Conservation (phyloP, 1,140 invertebrate species). For the Arion vulgaris region DNA sequence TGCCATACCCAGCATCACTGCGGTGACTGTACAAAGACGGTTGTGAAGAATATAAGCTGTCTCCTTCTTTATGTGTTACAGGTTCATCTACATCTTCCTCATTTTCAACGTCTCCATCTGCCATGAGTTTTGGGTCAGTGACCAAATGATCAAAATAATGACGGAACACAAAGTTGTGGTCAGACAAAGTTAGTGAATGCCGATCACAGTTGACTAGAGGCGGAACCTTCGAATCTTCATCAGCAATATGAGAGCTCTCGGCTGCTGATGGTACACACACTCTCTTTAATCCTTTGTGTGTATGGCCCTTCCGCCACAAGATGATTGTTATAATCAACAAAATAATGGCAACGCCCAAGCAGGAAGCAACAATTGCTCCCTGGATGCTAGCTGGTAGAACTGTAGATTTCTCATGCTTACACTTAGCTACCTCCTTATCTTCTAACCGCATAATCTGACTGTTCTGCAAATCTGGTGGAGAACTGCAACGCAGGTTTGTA, state of each 20-base stretch:
- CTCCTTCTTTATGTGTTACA: constrained; percentile 25
- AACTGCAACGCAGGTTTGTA: constrained; percentile 39
- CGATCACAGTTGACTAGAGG: constrained; percentile 52
- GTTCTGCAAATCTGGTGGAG: neutral
- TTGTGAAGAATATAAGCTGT: constrained; percentile 51
- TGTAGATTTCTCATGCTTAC: neutral
- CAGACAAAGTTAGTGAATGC: constrained; percentile 58
- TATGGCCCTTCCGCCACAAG: constrained; percentile 43
- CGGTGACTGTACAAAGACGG: constrained; percentile 45
- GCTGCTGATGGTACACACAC: constrained; percentile 35
- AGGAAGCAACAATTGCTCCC: constrained; percentile 47
- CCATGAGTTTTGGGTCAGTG: constrained; percentile 43
- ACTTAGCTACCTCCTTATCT: constrained; percentile 41
- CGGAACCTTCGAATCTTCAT: constrained; percentile 40
- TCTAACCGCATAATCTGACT: constrained; percentile 37
- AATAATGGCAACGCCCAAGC: constrained; percentile 42
- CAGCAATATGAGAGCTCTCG: constrained; percentile 24
- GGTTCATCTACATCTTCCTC: constrained; percentile 17
- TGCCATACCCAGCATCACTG: constrained; percentile 38
- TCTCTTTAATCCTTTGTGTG: constrained; percentile 38
- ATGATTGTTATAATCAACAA: constrained; percentile 45
- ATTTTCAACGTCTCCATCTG: constrained; percentile 11
- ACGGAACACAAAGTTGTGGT: constrained; percentile 60
- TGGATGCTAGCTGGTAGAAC: constrained; percentile 42
- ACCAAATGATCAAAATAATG: constrained; percentile 60